Evolutionary conservation across 2,797 vertebrate species (phyloP).

Genomic region (Enteromius fasciolatus): DNA sequence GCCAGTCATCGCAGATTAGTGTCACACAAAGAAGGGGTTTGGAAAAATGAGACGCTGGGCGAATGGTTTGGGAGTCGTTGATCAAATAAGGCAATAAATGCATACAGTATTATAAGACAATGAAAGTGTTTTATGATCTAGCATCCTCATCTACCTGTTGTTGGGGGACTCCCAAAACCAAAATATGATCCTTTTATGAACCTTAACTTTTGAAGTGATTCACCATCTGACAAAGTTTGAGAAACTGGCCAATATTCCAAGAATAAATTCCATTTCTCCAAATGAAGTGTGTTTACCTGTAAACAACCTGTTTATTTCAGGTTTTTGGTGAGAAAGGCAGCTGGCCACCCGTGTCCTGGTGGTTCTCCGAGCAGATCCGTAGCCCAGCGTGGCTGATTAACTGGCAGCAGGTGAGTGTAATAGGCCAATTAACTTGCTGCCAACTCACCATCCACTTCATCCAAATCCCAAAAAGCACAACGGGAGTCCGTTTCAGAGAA

Average conservation of each 20-base stretch:
- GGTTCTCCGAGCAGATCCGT: not conserved
- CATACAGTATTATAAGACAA: no score
- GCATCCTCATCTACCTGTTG: no score
- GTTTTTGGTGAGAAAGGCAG: not conserved
- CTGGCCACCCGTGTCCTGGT: not conserved
- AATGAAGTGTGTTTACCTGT: slow-evolving; percentile 1
- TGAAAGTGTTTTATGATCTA: no score
- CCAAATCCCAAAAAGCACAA: slow-evolving; percentile 17
- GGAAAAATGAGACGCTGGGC: no score
- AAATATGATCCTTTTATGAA: no score
- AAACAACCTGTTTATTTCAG: slow-evolving; percentile 23
- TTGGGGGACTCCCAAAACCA: no score
- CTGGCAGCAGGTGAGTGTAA: slow-evolving; percentile 11
- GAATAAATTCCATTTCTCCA: not conserved
- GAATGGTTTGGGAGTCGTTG: no score
- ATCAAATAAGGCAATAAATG: no score
- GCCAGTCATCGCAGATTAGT: no score
- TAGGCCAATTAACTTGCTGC: slow-evolving; percentile 25
- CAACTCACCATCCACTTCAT: slow-evolving; percentile 12
- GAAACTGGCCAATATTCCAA: not conserved
- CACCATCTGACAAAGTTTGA: not conserved
- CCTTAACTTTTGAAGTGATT: not conserved
- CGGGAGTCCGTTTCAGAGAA: slow-evolving; percentile 10
- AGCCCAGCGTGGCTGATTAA: slow-evolving; percentile 17
- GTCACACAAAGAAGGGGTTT: no score